Evolutionary conservation across 1,140 invertebrate genomes (phyloP).

Genomic region (Tetraneura akinire): DNA sequence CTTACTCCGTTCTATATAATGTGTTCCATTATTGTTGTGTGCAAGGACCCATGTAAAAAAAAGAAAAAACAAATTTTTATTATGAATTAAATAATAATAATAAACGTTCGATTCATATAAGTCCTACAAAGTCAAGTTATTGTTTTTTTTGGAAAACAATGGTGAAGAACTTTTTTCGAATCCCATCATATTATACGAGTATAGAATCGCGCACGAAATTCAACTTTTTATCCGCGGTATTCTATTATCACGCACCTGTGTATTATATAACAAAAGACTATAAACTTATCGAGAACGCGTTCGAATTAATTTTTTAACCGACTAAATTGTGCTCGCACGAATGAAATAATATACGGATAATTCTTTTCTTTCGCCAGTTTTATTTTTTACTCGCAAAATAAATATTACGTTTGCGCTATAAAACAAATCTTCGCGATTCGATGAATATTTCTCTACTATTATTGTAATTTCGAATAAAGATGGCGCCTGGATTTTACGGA

Average conservation of each 20-base stretch:
- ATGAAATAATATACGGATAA: too few species aligned
- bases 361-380: too few species aligned
- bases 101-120: constrained; percentile 11
- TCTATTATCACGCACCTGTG: too few species aligned
- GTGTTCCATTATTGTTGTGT: constrained; percentile 11
- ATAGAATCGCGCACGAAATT: neutral
- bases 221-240: constrained; percentile 12
- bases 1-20: constrained; percentile 46
- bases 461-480: too few species aligned
- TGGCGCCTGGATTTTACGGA: too few species aligned
- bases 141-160: neutral
- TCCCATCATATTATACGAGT: too few species aligned
- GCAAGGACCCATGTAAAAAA: constrained; percentile 31
- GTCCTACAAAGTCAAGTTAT: neutral
- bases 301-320: neutral
- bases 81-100: constrained; percentile 5
- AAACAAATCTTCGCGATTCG: too few species aligned
- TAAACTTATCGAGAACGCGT: neutral
- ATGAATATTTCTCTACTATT: too few species aligned
- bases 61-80: neutral
- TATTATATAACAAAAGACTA: neutral
- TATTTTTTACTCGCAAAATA: too few species aligned
- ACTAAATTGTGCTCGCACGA: too few species aligned
- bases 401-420: too few species aligned
- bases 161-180: constrained; percentile 16